Evolutionary conservation across 2,797 vertebrate genomes (phyloP).

Genomic region (Amblyraja radiata): DNA sequence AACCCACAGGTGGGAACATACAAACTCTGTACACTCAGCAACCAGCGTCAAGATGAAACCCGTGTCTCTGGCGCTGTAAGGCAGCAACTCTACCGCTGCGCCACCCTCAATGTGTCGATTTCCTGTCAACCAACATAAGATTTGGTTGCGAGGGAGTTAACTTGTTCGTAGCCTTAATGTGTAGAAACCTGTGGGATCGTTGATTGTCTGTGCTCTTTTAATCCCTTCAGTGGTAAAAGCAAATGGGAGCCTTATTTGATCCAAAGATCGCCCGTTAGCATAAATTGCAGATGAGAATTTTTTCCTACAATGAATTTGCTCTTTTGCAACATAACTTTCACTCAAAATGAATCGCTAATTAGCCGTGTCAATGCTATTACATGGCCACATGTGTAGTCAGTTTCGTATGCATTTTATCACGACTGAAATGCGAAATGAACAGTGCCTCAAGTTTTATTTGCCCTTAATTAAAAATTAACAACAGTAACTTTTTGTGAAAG

Average conservation of each 20-base stretch:
- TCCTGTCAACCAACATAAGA: no score
- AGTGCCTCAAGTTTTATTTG: background rate
- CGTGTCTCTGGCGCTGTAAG: no score
- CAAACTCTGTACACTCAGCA: no score
- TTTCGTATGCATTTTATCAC: background rate
- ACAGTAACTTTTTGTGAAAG: background rate
- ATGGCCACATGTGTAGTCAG: background rate
- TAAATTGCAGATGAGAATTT: background rate
- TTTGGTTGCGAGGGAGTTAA: background rate
- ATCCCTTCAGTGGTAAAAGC: background rate
- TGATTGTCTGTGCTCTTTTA: background rate
- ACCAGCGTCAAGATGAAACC: no score
- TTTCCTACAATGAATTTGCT: background rate
- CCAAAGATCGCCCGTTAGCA: background rate
- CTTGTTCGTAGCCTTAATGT: background rate
- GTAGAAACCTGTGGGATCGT: background rate
- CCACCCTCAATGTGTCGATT: background rate
- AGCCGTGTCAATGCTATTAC: background rate
- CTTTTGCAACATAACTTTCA: background rate
- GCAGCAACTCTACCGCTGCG: no score
- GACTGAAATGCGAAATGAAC: background rate
- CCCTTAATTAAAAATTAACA: background rate
- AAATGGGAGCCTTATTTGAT: background rate
- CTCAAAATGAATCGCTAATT: background rate
- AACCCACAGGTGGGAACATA: no score